Evolutionary conservation across 2,797 vertebrate genomes (phyloP).

Genomic region (Champsocephalus esox): DNA sequence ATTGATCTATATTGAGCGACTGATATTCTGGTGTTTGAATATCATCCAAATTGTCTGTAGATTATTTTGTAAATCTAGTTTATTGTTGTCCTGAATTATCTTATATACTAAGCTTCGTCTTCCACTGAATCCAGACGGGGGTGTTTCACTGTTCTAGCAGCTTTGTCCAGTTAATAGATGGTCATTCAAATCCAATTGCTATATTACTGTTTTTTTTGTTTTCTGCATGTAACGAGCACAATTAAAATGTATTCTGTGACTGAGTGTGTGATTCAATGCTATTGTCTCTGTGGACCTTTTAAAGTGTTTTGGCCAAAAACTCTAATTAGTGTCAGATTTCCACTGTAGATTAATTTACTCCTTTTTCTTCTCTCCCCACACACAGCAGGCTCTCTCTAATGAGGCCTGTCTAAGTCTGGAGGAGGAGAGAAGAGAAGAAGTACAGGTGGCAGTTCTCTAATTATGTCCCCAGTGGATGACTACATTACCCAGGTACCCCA

Average conservation of each 20-base stretch:
- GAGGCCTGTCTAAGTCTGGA: constrained; percentile 62
- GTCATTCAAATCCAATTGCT: constrained; percentile 73
- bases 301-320: constrained; percentile 70
- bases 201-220: constrained; percentile 73
- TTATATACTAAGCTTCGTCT: constrained; percentile 19
- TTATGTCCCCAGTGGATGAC: constrained; percentile 80
- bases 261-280: constrained; percentile 37
- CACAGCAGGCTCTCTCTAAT: constrained; percentile 63
- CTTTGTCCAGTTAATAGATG: constrained; percentile 61
- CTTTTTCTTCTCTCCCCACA: background rate
- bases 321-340: constrained; percentile 82
- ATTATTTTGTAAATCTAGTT: no score
- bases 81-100: no score
- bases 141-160: constrained; percentile 51
- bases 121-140: constrained; percentile 14
- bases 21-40: no score
- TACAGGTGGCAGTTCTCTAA: constrained; percentile 79
- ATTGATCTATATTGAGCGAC: no score
- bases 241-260: constrained; percentile 69
- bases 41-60: no score
- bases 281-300: constrained; percentile 64
- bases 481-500: constrained; percentile 82
- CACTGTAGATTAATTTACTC: constrained; percentile 76
- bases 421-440: constrained; percentile 59
- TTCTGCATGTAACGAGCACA: constrained; percentile 65